Evolutionary conservation across 2,113 vertebrate species (phyloP), one percentile per base, ranked within the genome.

Genomic region (Etheostoma cragini): DNA sequence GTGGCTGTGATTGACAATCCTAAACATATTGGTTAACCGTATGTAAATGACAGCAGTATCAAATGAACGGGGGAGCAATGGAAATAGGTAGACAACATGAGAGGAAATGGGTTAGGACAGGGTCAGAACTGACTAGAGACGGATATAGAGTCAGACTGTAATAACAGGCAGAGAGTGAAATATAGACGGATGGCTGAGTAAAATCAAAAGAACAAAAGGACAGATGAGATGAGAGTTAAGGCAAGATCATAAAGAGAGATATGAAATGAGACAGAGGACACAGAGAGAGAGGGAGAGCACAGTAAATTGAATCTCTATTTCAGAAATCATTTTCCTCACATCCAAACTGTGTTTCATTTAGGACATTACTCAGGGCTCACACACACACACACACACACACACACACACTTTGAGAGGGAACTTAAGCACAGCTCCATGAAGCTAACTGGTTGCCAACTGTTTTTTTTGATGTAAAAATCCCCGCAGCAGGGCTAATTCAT

Each of bases 261-360:
- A 89, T 86, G 71, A 87, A 61, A 66, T 11, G 71, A 76, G 73
- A 30, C 2, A 63, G 57, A 52, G 61, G 56, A 53, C 16, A 61
- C 42, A 38, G 16, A 21, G 63, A 21, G 63, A 8, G 45, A 35
- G 64, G 54, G 49, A 38, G 75, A 45, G 38, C 45, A 58, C 76
- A 70, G 79, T 82, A 79, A 83, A 89, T 70, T 77, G 71, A 81
- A 65, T 86, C 54, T 79, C 78, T 83, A 16, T 84, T 83, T 82
- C 72, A 73, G 53, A 82, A 87, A 89, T 81, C 63, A 86, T 85
- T 88, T 78, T 58, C 88, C 56, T 78, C 57, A 77, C 45, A 53
- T 74, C 83, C 71, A 38, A 84, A 78, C 78, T 52, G 73, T 80
- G 87, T 88, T 93, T 87, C 84, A 89, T 88, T 90, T 81, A 82